These are phyloP conservation scores for Heterodera schachtii DNA, from an alignment of 1,140 invertebrate genomes.

Conservation along the genomic window DNA sequence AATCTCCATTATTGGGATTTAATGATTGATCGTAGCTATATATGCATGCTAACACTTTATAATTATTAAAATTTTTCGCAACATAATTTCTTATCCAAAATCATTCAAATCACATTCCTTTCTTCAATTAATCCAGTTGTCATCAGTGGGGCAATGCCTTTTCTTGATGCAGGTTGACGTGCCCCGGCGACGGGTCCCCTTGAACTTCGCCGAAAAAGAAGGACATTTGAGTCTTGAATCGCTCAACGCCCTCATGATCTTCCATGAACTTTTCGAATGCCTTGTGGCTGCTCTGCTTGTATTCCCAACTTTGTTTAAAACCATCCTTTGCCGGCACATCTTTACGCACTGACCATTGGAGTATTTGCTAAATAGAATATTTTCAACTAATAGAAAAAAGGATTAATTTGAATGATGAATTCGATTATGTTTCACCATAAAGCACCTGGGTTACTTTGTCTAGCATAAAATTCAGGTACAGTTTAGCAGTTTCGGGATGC, in stretches of 20 bases:
- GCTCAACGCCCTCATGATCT: neutral
- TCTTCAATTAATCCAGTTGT: no score
- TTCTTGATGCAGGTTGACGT: neutral
- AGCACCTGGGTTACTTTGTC: neutral
- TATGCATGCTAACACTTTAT: no score
- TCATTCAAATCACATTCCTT: no score
- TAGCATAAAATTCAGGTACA: neutral
- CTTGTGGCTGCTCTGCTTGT: neutral
- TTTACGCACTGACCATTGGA: neutral
- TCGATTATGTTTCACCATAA: neutral
- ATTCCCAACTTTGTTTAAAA: neutral
- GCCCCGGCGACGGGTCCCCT: neutral
- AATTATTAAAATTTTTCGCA: no score
- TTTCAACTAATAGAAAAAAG: no score
- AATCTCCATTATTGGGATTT: no score
- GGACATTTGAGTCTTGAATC: neutral
- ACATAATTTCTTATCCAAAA: no score
- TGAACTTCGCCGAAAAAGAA: neutral
- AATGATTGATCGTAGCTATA: no score
- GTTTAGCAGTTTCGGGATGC: neutral
- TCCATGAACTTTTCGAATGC: neutral
- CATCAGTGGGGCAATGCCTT: neutral
- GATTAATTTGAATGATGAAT: no score
- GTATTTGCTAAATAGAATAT: no score
- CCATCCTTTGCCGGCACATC: constrained; percentile 5